A percentile compares a stretch with the other conserved stretches of the same genome.
These are phyloP conservation scores for Chlorops oryzae DNA, from an alignment of 1,140 invertebrate species.

Conservation along the genomic window DNA sequence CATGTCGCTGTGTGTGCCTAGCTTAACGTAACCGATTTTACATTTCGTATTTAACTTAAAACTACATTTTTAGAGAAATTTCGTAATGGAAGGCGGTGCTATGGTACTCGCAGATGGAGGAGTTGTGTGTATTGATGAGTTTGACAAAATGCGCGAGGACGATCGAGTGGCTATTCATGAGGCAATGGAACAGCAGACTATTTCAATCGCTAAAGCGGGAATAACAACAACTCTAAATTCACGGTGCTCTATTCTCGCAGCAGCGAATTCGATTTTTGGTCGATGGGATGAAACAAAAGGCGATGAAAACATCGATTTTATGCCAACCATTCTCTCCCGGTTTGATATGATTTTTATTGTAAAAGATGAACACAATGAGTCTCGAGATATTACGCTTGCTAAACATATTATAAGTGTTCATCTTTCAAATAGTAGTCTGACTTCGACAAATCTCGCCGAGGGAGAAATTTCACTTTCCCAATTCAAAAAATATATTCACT, in stretches of 20 bases:
- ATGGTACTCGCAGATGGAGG: constrained; percentile 99
- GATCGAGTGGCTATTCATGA: constrained; percentile 99
- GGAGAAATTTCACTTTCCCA: constrained; percentile 80
- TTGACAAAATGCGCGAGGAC: constrained; percentile 99
- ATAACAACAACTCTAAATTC: constrained; percentile 99
- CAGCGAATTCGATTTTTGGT: constrained; percentile 97
- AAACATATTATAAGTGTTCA: constrained; percentile 97
- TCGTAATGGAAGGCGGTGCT: constrained; percentile 98
- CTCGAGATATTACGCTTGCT: constrained; percentile 84
- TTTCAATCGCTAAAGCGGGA: constrained; percentile 98
- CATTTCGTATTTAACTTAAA: too few relatives aligned
- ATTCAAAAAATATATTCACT: constrained; percentile 93
- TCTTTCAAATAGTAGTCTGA: constrained; percentile 73
- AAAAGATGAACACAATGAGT: constrained; percentile 92
- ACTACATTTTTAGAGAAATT: constrained; percentile 95
- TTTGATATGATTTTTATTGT: constrained; percentile 99
- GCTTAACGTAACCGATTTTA: too few relatives aligned
- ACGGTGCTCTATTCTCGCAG: constrained; percentile 94
- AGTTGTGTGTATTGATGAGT: constrained; percentile 99
- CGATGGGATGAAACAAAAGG: constrained; percentile 98
- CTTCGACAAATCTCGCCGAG: constrained; percentile 55
- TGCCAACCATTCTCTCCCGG: constrained; percentile 99
- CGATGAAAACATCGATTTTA: constrained; percentile 99
- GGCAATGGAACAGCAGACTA: constrained; percentile 99
- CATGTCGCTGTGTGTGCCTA: too few relatives aligned